A percentile compares a stretch with the other conserved stretches of the same genome.
These are phyloP conservation scores for Brachionus manjavacas DNA, from an alignment of 1,140 invertebrate species.

Conservation along the genomic window DNA sequence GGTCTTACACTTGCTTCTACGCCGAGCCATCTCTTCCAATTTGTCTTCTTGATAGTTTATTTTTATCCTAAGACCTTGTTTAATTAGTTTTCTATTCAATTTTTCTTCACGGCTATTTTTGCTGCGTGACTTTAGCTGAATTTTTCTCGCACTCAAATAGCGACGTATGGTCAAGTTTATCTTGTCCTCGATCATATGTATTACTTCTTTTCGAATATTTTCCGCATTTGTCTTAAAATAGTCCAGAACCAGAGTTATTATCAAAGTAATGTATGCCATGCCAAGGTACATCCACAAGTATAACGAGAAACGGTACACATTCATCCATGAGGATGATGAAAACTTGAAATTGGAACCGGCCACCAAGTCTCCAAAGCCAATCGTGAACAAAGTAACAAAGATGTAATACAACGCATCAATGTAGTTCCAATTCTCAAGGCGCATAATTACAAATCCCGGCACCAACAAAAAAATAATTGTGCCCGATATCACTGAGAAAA, in stretches of 20 bases:
- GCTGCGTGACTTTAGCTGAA: background rate
- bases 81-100: background rate
- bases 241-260: background rate
- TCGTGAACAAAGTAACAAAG: conserved; percentile 95
- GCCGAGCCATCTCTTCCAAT: background rate
- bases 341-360: conserved; percentile 44
- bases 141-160: background rate
- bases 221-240: conserved; percentile 22
- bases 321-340: background rate
- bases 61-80: conserved; percentile 9
- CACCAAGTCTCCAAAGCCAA: conserved; percentile 68
- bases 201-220: conserved; percentile 6
- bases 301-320: background rate
- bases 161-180: background rate
- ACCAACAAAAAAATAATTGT: conserved; percentile 70
- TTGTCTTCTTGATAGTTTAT: background rate
- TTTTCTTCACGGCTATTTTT: background rate
- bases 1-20: background rate
- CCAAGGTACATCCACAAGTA: conserved; percentile 25
- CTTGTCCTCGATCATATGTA: conserved; percentile 4
- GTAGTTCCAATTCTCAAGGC: conserved; percentile 86
- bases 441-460: conserved; percentile 90
- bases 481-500: background rate
- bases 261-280: conserved; percentile 15
- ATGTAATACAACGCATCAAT: conserved; percentile 98